phyloP scores from a whole-genome alignment of 2,797 vertebrate species.

The Fundulus diaphanus region DNA sequence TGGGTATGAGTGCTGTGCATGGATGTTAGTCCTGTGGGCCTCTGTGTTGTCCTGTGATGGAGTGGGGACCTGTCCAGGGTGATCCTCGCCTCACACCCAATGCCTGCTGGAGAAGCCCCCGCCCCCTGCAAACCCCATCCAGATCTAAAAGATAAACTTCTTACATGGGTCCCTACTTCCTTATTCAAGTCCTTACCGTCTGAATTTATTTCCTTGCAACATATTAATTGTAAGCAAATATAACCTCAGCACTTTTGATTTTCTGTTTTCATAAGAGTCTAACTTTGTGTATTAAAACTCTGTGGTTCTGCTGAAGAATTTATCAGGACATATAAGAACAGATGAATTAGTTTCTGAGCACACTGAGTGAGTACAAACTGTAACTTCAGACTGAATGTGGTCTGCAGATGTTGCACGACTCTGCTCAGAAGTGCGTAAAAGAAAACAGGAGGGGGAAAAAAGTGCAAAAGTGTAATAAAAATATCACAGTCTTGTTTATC shows the following conservation, averaged over 20 bases:
- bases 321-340: not conserved
- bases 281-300: not conserved
- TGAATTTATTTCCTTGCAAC: not conserved
- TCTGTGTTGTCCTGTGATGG: not conserved
- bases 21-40: too few relatives aligned
- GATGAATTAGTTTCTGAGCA: not conserved
- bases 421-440: constrained; percentile 8
- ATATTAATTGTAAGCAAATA: not conserved
- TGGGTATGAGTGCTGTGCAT: not conserved
- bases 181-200: not conserved
- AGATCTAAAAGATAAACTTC: too few relatives aligned
- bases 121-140: too few relatives aligned
- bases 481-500: not conserved
- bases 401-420: constrained; percentile 9
- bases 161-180: too few relatives aligned
- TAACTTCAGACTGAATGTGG: not conserved
- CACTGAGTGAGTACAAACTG: constrained; percentile 6
- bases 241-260: not conserved
- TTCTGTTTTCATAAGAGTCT: too few relatives aligned
- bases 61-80: not conserved
- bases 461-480: not conserved
- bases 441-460: not conserved
- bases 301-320: not conserved
- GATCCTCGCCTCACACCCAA: too few relatives aligned
- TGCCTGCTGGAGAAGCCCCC: too few relatives aligned